Evolutionary conservation across 2,113 vertebrate genomes (phyloP).

Genomic region (Pithys albifrons): DNA sequence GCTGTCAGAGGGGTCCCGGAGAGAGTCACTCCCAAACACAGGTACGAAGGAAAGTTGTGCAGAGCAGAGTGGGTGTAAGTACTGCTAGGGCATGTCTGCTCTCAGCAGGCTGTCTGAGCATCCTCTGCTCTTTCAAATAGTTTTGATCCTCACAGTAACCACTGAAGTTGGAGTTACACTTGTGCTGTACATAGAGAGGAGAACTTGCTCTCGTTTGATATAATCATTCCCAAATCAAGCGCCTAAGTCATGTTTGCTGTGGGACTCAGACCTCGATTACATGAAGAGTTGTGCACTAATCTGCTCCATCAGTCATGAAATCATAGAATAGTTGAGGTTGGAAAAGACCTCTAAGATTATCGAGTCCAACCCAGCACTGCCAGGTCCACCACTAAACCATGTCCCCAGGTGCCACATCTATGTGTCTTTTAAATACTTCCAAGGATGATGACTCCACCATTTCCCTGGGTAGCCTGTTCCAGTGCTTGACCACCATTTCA

Average conservation of each 20-base stretch:
- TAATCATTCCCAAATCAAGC: background rate
- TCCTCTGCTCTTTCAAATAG: background rate
- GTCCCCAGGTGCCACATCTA: background rate
- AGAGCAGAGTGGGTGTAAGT: fast-evolving
- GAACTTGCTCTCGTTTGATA: background rate
- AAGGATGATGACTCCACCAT: background rate
- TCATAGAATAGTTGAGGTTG: background rate
- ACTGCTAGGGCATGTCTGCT: background rate
- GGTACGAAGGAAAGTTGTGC: background rate
- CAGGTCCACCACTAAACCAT: background rate
- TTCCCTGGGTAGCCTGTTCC: background rate
- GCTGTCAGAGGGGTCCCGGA: background rate
- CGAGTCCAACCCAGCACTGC: background rate
- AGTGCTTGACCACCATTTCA: background rate
- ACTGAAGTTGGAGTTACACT: background rate
- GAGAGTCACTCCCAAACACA: conserved; percentile 5
- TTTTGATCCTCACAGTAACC: background rate
- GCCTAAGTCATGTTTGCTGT: background rate
- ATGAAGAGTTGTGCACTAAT: background rate
- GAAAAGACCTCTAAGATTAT: background rate
- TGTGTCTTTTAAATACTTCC: background rate
- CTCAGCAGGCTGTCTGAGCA: background rate
- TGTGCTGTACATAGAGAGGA: background rate
- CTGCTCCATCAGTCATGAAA: background rate
- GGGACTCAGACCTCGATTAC: fast-evolving